A percentile compares a stretch with the other conserved stretches of the same genome.
Conservation (phyloP, 1,140 invertebrate genomes). For the Lepidurus arcticus region DNA sequence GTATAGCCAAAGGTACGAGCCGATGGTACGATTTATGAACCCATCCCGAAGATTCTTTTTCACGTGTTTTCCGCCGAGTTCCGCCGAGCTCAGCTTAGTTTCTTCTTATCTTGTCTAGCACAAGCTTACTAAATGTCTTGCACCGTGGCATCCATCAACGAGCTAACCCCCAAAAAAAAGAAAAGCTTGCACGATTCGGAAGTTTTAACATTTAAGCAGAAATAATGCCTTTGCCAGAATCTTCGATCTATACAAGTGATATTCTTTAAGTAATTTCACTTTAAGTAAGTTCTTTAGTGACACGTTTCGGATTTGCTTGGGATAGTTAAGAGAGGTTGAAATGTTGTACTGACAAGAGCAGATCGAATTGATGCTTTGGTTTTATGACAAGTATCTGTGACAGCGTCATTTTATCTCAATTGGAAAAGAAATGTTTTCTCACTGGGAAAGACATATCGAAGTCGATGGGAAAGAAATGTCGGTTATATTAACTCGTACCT, state of each 20-base stretch:
- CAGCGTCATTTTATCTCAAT: too few species aligned
- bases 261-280: too few species aligned
- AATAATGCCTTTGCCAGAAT: too few species aligned
- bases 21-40: background rate
- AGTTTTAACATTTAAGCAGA: too few species aligned
- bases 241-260: too few species aligned
- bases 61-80: background rate
- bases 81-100: background rate
- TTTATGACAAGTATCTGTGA: too few species aligned
- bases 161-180: background rate
- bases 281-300: too few species aligned
- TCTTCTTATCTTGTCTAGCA: conserved; percentile 11
- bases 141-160: background rate
- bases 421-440: too few species aligned
- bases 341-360: too few species aligned
- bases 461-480: background rate
- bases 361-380: too few species aligned
- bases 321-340: too few species aligned
- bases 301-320: too few species aligned
- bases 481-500: background rate
- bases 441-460: background rate
- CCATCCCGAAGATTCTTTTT: background rate
- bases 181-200: background rate
- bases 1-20: background rate
- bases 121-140: background rate